Evolutionary conservation across 2,113 vertebrate species (phyloP).

Genomic region (Talpa occidentalis): DNA sequence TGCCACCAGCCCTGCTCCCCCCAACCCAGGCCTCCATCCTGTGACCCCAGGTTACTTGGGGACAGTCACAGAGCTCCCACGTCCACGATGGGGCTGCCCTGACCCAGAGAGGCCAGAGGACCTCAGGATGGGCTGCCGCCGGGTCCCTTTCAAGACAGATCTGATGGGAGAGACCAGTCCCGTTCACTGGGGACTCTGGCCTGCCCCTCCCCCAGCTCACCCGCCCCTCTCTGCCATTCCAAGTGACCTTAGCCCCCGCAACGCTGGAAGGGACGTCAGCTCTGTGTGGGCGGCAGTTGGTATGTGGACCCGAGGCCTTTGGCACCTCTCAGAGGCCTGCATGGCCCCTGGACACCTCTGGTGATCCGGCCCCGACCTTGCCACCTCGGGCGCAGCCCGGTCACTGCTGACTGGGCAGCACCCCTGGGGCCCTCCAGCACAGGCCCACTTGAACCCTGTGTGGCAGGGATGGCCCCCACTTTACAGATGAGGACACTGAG

Average conservation of each 20-base stretch:
- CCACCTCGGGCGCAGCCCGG: background rate
- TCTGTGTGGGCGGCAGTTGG: constrained; percentile 76
- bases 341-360: constrained; percentile 23
- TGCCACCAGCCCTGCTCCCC: background rate
- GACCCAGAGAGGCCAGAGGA: background rate
- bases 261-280: constrained; percentile 32
- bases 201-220: background rate
- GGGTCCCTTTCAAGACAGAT: background rate
- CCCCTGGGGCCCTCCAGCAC: accelerated
- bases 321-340: constrained; percentile 67
- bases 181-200: accelerated
- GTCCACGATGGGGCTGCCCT: accelerated
- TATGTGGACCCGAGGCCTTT: constrained; percentile 62
- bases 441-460: background rate
- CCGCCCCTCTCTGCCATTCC: background rate
- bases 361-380: background rate
- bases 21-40: background rate
- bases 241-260: constrained; percentile 76
- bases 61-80: accelerated
- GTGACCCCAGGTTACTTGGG: accelerated
- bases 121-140: background rate
- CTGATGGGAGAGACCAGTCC: accelerated
- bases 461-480: no score
- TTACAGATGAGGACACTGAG: no score
- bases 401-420: background rate